Base-by-base conservation (phyloP, 2,113 vertebrate genomes). In the Myotis yumanensis region DNA sequence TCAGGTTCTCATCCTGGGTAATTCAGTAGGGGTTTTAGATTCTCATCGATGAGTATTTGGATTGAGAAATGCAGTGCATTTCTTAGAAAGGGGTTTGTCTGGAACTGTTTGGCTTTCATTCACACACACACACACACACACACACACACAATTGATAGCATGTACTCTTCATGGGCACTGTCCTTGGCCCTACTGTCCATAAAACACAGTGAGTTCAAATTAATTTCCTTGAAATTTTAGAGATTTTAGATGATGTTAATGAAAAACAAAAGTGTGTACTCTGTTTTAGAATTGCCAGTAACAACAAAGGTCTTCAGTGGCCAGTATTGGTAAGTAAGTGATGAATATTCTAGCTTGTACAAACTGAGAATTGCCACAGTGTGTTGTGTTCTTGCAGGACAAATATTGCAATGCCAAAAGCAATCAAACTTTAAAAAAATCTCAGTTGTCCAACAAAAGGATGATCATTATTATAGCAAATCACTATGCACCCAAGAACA, bases 331-430 rank as follows among this genome's bases (percentile, higher is more conserved):
- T 96, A 88, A 95, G 43, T 96, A 17, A 95, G 40, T 96, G 17
- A 96, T 89, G 91, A 80, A 77, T 80, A 91, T 82, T 92, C 84
- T 92, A 46, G 86, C 0, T 87, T 96, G 83, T 22, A 72, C 59
- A 94, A 93, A 59, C 46, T 95, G 89, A 97, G 93, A 97, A 97
- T 96, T 79, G 77, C 88, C 93, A 94, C 90, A 94, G 95, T 92
- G 62, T 72, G 88, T 96, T 96, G 91, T 62, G 22, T 94, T 94
- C 88, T 92, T 97, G 69, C 40, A 96, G 59, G 17, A 89, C 22
- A 89, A 97, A 97, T 96, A 96, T 97, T 66, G n/a, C 93, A 92
- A 97, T 86, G 87, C 94, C 96, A 97, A 97, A 95, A 94, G 76
- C 86, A 97, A 97, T 96, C 86, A 95, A 18, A 1, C 80, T 96